Conservation (phyloP, 2,797 vertebrate species). For the Numenius phaeopus region DNA sequence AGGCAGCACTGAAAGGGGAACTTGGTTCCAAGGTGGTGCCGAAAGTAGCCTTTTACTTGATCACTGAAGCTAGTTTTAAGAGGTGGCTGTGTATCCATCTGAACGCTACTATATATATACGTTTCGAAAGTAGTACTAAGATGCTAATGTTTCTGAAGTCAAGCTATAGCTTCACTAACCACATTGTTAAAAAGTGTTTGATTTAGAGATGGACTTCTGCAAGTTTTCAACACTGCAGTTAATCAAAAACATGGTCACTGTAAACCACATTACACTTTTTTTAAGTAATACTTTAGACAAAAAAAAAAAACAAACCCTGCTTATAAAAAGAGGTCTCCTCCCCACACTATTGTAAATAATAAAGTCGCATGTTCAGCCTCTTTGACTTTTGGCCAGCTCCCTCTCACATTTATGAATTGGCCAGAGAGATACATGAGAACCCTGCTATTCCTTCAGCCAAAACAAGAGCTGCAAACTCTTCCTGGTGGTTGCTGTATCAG, state of each 20-base stretch:
- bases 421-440: neutral
- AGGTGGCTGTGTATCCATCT: neutral
- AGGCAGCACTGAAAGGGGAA: neutral
- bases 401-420: neutral
- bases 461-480: neutral
- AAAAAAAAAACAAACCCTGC: neutral
- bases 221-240: neutral
- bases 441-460: neutral
- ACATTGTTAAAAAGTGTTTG: neutral
- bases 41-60: neutral
- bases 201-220: neutral
- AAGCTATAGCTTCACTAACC: neutral
- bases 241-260: neutral
- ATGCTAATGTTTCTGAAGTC: neutral
- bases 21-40: neutral
- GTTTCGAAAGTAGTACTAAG: neutral
- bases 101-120: neutral
- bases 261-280: neutral
- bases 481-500: neutral
- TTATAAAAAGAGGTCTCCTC: neutral
- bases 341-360: neutral
- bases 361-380: neutral
- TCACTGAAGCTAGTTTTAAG: neutral
- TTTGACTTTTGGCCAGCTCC: neutral
- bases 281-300: neutral